A percentile compares a stretch with the other conserved stretches of the same genome.
Evolutionary conservation across 2,113 vertebrate species (phyloP).

Genomic region (Psilopsiagon aurifrons): DNA sequence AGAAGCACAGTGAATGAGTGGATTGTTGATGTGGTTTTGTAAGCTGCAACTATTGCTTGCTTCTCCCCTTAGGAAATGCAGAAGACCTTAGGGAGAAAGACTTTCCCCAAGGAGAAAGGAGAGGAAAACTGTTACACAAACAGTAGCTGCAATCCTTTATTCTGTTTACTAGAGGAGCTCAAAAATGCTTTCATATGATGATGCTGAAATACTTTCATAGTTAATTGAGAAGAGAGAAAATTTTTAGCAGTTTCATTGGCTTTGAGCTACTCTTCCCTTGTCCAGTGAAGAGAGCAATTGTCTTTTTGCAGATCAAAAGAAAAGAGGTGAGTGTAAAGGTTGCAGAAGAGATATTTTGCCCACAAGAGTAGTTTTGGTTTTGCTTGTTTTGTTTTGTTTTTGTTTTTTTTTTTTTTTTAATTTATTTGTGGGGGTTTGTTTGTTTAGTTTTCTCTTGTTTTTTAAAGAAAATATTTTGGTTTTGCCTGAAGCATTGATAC

Average conservation of each 20-base stretch:
- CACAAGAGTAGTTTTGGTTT: not conserved
- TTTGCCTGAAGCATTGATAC: not conserved
- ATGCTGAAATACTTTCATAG: not conserved
- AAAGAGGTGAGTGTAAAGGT: not conserved
- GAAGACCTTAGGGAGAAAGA: not conserved
- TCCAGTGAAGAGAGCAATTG: not conserved
- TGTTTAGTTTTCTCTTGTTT: not conserved
- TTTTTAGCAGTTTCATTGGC: not conserved
- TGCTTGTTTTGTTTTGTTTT: not conserved
- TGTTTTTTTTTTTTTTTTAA: not conserved
- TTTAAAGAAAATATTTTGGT: not conserved
- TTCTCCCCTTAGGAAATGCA: not conserved
- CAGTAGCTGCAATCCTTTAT: not conserved
- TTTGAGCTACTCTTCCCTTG: not conserved
- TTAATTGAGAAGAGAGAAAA: not conserved
- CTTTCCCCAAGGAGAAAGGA: not conserved
- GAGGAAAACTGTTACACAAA: not conserved
- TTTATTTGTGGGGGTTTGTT: not conserved
- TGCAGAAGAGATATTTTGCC: not conserved
- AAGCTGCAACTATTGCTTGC: not conserved
- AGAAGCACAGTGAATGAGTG: accelerated
- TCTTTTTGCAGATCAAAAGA: not conserved
- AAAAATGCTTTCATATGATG: not conserved
- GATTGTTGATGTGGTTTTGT: not conserved
- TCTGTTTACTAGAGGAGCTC: not conserved